phyloP scores from a whole-genome alignment of 1,140 invertebrate species.

The Heliothis virescens region DNA sequence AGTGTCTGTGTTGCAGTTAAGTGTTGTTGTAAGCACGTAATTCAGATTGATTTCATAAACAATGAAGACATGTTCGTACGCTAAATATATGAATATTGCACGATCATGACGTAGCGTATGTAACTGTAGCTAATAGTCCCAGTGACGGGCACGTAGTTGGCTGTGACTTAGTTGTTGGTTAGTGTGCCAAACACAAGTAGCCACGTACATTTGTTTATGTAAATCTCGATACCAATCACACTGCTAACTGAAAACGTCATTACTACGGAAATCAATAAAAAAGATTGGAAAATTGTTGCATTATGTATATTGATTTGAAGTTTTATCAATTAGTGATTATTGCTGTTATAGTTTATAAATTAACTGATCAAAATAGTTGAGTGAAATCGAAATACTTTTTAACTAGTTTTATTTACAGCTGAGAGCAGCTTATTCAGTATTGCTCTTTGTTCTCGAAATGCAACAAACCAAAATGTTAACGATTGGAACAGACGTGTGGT shows the following conservation, averaged over 20 bases:
- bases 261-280: conserved; percentile 27
- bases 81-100: conserved; percentile 2
- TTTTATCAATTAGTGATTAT: conserved; percentile 67
- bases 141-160: conserved; percentile 56
- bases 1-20: conserved; percentile 67
- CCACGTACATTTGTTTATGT: conserved; percentile 28
- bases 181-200: conserved; percentile 29
- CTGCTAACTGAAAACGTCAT: conserved; percentile 18
- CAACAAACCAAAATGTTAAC: neutral
- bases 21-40: conserved; percentile 55
- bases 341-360: conserved; percentile 69
- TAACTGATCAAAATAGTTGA: conserved; percentile 66
- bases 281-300: conserved; percentile 48
- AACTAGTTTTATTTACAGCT: conserved; percentile 54
- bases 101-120: conserved; percentile 29
- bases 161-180: conserved; percentile 52
- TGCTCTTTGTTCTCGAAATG: conserved; percentile 32
- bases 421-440: conserved; percentile 57
- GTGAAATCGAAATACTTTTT: conserved; percentile 53
- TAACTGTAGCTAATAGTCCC: conserved; percentile 32
- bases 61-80: conserved; percentile 14
- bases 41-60: conserved; percentile 11
- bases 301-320: conserved; percentile 58
- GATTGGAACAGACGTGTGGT: neutral
- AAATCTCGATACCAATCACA: conserved; percentile 17